Evolutionary conservation across 2,888 invertebrate species (phyloP).

Genomic region (Luperina testacea): DNA sequence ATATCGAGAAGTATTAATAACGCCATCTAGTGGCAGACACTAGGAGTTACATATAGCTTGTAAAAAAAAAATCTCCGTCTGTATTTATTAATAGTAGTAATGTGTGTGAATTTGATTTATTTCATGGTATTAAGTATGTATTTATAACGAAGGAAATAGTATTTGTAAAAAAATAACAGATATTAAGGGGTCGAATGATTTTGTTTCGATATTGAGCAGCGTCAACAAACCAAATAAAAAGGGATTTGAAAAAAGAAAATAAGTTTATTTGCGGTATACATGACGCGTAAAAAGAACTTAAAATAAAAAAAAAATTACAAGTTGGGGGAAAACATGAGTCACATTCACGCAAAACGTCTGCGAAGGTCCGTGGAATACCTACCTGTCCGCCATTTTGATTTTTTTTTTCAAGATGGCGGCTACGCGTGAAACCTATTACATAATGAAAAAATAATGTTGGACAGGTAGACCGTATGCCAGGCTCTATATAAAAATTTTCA

Average conservation of each 20-base stretch:
- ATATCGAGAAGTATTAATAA: constrained; percentile 1
- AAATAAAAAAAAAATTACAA: not conserved
- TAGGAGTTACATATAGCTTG: not conserved
- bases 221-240: not conserved
- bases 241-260: not conserved
- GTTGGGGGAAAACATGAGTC: too few relatives aligned
- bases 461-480: too few relatives aligned
- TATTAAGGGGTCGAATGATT: not conserved
- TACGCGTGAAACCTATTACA: too few relatives aligned
- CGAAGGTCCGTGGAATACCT: too few relatives aligned
- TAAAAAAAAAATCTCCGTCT: not conserved
- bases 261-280: not conserved
- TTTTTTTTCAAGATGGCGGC: too few relatives aligned
- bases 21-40: constrained; percentile 23
- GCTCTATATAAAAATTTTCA: too few relatives aligned
- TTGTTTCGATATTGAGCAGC: not conserved
- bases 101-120: not conserved
- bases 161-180: not conserved
- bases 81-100: not conserved
- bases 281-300: too few relatives aligned
- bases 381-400: too few relatives aligned
- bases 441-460: too few relatives aligned
- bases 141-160: not conserved
- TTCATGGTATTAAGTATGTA: not conserved
- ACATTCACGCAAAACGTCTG: too few relatives aligned